Percentiles rank a stretch among this genome's conserved stretches.
Conservation (phyloP, 2,888 invertebrate genomes). For the Apomyelois bistriatella region DNA sequence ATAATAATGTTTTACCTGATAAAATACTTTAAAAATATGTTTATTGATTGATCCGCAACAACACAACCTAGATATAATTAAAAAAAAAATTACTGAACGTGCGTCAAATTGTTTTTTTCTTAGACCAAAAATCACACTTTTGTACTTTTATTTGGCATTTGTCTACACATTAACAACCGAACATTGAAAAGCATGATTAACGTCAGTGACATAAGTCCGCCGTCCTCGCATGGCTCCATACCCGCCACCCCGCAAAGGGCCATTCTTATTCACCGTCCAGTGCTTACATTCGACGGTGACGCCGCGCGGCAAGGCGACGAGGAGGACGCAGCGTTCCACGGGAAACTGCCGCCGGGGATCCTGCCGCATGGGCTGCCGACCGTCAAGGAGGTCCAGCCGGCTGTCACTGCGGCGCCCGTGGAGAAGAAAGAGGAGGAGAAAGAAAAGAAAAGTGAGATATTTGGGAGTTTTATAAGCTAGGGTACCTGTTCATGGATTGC, state of each 20-base stretch:
- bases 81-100: no score
- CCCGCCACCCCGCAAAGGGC: constrained; percentile 69
- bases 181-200: background rate
- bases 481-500: no score
- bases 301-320: constrained; percentile 91
- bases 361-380: constrained; percentile 96
- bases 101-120: no score
- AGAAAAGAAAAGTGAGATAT: constrained; percentile 82
- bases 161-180: no score
- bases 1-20: no score
- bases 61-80: no score
- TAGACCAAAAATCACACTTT: no score
- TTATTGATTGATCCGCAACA: no score
- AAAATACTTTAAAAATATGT: no score
- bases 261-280: constrained; percentile 93
- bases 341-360: constrained; percentile 94
- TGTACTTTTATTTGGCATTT: no score
- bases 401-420: constrained; percentile 90
- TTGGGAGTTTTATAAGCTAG: no score
- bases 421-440: constrained; percentile 88
- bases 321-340: constrained; percentile 93
- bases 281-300: constrained; percentile 99
- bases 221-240: constrained; percentile 32
- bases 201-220: constrained; percentile 37
- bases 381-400: constrained; percentile 96